Evolutionary conservation across 1,140 invertebrate genomes (phyloP), one percentile per base, ranked within the genome.

Genomic region (Mizuhopecten yessoensis): DNA sequence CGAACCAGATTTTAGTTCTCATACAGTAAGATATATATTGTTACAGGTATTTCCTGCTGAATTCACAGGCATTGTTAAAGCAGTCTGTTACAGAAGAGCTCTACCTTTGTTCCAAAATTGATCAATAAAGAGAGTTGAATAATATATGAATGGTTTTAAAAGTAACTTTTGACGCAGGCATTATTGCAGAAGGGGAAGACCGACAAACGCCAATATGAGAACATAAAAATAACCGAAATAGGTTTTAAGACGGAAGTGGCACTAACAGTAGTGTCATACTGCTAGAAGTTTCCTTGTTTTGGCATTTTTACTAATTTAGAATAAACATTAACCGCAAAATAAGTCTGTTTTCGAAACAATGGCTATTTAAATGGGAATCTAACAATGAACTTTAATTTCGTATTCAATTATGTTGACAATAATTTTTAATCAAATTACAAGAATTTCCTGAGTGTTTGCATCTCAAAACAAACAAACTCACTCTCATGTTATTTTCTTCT

Each of bases 71-170:
- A 75, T 75, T 75, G 57, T 75, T 49, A 20, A 9, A 49, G 45
- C 1, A 13, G 20, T 9, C 45, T 2, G 45, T 49, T 75, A 75
- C n/a, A 29, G 5, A 1, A 75, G n/a, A 75, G 23, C 23, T 29
- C 11, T 13, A n/a, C n/a, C n/a, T n/a, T 75, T 75, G 57, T 75
- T 75, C 57, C n/a, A 13, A 75, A 75, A 29, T n/a, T 75, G 11
- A 75, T 75, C 57, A 75, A 75, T 75, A 75, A 75, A 75, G n/a
- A 29, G 23, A 5, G 7, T n/a, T 75, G 57, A 75, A 75, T 75
- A 75, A 75, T 75, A 75, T n/a, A 75, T 75, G 57, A 75, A 75
- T 75, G 57, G 17, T 75, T 75, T 75, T 75, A 17, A 75, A 75
- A 75, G 57, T 75, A 75, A 75, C 57, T 29, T 75, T 75, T 75